Evolutionary conservation across 2,113 vertebrate genomes (phyloP).

Genomic region (Chaenocephalus aceratus): DNA sequence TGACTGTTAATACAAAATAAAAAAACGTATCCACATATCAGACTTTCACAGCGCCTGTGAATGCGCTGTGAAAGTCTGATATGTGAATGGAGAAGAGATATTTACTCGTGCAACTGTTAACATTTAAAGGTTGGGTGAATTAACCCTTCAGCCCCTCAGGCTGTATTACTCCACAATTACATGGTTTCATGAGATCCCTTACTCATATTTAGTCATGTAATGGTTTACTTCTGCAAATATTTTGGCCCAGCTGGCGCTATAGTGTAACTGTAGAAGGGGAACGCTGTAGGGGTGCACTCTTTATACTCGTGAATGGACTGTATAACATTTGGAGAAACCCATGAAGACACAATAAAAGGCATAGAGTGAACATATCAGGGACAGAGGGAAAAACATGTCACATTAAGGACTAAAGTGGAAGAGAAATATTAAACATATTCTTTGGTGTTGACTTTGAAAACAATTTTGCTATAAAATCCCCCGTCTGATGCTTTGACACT

Average conservation of each 20-base stretch:
- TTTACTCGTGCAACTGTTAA: constrained; percentile 35
- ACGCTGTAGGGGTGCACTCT: not conserved
- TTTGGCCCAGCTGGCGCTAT: constrained; percentile 54
- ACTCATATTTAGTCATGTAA: constrained; percentile 70
- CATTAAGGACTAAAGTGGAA: not conserved
- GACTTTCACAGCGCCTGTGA: constrained; percentile 17
- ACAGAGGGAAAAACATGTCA: constrained; percentile 30
- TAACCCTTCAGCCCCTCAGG: constrained; percentile 53
- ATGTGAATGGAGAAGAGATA: constrained; percentile 34
- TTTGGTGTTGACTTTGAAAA: not conserved
- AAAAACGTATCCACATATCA: constrained; percentile 13
- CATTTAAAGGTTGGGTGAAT: constrained; percentile 49
- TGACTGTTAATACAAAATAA: constrained; percentile 19
- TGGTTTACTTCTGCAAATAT: constrained; percentile 66
- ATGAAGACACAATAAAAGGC: constrained; percentile 30
- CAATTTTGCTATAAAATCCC: constrained; percentile 10
- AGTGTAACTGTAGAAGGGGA: constrained; percentile 60
- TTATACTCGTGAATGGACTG: constrained; percentile 19
- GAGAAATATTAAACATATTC: not conserved
- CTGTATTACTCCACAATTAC: constrained; percentile 67
- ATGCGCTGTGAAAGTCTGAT: constrained; percentile 28
- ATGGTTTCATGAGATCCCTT: constrained; percentile 67
- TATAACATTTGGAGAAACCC: constrained; percentile 9
- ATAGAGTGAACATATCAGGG: not conserved
- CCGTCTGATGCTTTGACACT: not conserved